These are phyloP conservation scores for Andrena praecox DNA, from an alignment of 2,888 invertebrate genomes.

Conservation along the genomic window DNA sequence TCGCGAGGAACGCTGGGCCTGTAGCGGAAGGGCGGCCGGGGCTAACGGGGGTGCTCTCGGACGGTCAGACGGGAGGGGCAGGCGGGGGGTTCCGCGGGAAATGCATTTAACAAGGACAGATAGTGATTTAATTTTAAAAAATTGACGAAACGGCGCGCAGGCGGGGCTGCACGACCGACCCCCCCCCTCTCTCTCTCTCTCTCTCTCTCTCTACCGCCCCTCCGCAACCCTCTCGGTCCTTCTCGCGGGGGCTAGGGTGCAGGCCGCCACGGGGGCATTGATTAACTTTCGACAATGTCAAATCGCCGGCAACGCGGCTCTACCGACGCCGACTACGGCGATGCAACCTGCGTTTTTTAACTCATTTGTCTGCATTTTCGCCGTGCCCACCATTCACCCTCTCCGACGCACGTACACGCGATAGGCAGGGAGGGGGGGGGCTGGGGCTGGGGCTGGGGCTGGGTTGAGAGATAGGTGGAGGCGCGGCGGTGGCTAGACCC, in stretches of 20 bases:
- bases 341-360: constrained; percentile 80
- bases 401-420: constrained; percentile 48
- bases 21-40: constrained; percentile 27
- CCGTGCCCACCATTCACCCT: constrained; percentile 67
- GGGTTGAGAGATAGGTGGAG: constrained; percentile 17
- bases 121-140: constrained; percentile 85
- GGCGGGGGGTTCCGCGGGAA: constrained; percentile 71
- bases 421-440: not conserved
- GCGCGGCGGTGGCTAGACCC: constrained; percentile 61
- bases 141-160: constrained; percentile 83
- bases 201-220: not conserved
- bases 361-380: constrained; percentile 83
- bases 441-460: too few relatives aligned
- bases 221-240: not conserved
- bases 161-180: constrained; percentile 43
- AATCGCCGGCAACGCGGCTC: constrained; percentile 81
- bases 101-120: constrained; percentile 85
- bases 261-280: constrained; percentile 79
- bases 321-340: constrained; percentile 62
- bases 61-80: constrained; percentile 18
- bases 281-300: constrained; percentile 85
- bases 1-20: constrained; percentile 42
- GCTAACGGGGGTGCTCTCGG: not conserved
- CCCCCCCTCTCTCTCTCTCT: not conserved
- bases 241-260: constrained; percentile 5